These are phyloP conservation scores for Dynastes tityus DNA, from an alignment of 2,888 invertebrate species.

Conservation along the genomic window DNA sequence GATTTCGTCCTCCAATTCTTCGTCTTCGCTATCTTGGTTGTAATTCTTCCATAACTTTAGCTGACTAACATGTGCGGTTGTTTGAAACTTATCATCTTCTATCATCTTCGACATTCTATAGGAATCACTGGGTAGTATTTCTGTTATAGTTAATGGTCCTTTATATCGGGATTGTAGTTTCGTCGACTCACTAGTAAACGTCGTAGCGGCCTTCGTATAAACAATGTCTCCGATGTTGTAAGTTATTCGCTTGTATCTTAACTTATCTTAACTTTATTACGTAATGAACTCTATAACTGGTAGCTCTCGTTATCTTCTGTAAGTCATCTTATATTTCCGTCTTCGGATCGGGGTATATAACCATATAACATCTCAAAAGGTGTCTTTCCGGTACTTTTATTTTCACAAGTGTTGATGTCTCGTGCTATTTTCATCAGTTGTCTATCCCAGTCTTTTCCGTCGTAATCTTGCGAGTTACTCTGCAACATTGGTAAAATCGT, in stretches of 20 bases:
- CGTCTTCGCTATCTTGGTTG: too few species aligned
- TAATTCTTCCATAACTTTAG: not conserved
- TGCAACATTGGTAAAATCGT: too few species aligned
- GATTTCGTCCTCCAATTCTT: too few species aligned
- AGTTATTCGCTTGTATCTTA: not conserved
- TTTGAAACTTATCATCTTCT: not conserved
- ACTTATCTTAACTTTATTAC: not conserved
- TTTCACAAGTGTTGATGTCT: not conserved
- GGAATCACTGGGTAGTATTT: slow-evolving; percentile 18
- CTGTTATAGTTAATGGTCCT: slow-evolving; percentile 9
- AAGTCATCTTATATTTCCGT: not conserved
- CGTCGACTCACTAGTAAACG: not conserved
- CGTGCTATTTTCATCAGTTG: not conserved
- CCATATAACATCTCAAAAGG: too few species aligned
- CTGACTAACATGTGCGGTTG: slow-evolving; percentile 18
- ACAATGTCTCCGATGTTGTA: slow-evolving; percentile 25
- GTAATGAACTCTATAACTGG: too few species aligned
- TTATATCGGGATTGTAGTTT: slow-evolving; percentile 20
- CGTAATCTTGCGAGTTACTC: too few species aligned
- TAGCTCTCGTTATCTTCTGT: not conserved
- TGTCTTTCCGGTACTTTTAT: not conserved
- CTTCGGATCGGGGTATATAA: too few species aligned
- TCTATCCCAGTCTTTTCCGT: not conserved
- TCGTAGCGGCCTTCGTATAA: not conserved
- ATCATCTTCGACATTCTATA: not conserved